Evolutionary conservation across 64 coral and sea anemone species (phyloP), one percentile per base, ranked within the genome.

Genomic region (Montipora capricornis): DNA sequence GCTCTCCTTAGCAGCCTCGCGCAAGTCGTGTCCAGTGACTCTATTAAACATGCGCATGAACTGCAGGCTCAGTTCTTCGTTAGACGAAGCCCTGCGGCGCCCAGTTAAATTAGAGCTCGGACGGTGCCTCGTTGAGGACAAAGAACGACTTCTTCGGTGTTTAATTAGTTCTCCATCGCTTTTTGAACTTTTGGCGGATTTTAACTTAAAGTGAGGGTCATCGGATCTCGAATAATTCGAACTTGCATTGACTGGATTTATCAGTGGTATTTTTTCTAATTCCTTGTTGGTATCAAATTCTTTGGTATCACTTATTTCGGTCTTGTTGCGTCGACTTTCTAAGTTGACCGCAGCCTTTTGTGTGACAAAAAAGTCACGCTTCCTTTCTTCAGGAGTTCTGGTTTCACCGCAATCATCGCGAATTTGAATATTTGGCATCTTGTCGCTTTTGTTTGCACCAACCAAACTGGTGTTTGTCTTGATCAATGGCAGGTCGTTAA

Each of bases 1-100:
- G 87, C 96, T 98, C 15, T 93, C 89, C 26, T 75, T 90, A 2
- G 96, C 96, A 20, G 96, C 91, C 81, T 95, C 96, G 20, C 84
- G 93, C n/a, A 94, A 92, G 20, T 91, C 91, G 3, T 61, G 89
- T 61, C 96, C 96, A 8, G 96, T 98, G 61, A 98, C 93, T 10
- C 88, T 74, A 47, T 89, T 89, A 81, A 89, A 98, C 17, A 98
- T 19, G 45, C 88, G 81, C 16, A 75, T 86, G 6, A 90, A 85
- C 92, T 95, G 84, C 6, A 73, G 22, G 47, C 49, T 90, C 76
- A 89, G 68, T 16, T 92, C 93, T 19, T 95, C 93, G 49, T 89
- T 89, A 8, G 82, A 86, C 17, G 51, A 47, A 3, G 93, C 87
- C n/a, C 93, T 51, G 13, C 80, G 89, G 12, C 57, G 83, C 1